Evolutionary conservation across 2,888 invertebrate genomes (phyloP), one percentile per base, ranked within the genome.

Genomic region (Cantharis nigra): DNA sequence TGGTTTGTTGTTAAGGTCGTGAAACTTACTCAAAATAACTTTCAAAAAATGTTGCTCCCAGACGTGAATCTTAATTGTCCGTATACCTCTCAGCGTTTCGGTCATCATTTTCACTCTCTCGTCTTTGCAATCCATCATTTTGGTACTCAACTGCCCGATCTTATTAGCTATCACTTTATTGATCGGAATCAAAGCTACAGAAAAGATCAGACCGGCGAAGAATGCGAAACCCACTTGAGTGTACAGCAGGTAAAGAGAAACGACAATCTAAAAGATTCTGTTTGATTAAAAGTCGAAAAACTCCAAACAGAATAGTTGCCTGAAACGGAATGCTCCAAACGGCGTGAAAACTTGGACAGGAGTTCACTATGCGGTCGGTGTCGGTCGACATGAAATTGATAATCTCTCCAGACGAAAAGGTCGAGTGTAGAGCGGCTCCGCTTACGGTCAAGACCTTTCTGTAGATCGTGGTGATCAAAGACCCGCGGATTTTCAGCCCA

Each of bases 371-470:
- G 82, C 98, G 92, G 87, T 98, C 98, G 0, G 96, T 95, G 87
- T 99, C 99, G 0, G 97, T 97, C 30, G 98, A 98, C 96, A 99
- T 97, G 83, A 97, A 96, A 89, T 99, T 99, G 1, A 98, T 92
- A 76, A 99, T 94, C 90, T 98, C 96, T 0, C 98, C 98, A 63
- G 94, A 91, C 13, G 90, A 91, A 86, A 90, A 91, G 75, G 84
- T 86, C 78, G 84, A 88, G 82, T 84, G 88, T 81, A 84, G 84
- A 75, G 84, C 84, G 81, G 86, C 86, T 11, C 85, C 82, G 74
- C 86, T 84, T n/a, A 88, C 87, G 20, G 89, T 88, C 26, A 94
- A 86, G 10, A 92, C 91, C 87, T 94, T 94, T 80, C 94, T 91
- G 85, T 98, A 97, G 78, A 97, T 91, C 13, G 94, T 92, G 5